Conservation (phyloP, 2,797 vertebrate genomes). For the Chromobotia macracanthus region DNA sequence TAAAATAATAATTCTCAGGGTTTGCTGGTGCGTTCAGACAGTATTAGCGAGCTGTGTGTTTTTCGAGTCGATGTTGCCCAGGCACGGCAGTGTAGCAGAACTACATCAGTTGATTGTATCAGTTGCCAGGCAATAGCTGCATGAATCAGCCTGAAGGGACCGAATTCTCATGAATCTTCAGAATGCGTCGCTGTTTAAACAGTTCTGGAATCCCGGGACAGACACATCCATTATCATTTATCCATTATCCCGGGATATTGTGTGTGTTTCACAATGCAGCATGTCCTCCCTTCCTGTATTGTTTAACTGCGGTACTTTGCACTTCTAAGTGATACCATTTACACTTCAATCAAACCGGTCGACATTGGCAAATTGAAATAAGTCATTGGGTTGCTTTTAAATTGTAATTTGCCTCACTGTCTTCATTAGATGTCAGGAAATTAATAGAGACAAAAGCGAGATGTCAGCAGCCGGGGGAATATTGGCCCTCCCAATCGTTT, state of each 20-base stretch:
- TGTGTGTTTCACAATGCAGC: background rate
- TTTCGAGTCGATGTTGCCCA: background rate
- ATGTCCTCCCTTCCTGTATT: background rate
- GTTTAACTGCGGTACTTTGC: conserved; percentile 21
- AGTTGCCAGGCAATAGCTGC: conserved; percentile 12
- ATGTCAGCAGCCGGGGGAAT: conserved; percentile 24
- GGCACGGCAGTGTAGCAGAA: conserved; percentile 1
- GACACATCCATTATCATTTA: background rate
- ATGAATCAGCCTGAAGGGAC: conserved; percentile 34
- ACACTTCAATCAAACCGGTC: conserved; percentile 27
- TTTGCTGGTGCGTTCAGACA: background rate
- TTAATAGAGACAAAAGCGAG: conserved; percentile 26
- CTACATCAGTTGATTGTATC: conserved; percentile 34
- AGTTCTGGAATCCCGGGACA: background rate
- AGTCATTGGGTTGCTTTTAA: conserved; percentile 35
- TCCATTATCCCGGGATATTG: background rate
- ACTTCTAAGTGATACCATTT: conserved; percentile 10
- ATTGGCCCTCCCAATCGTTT: conserved; percentile 10
- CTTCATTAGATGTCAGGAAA: conserved; percentile 33
- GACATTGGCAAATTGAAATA: conserved; percentile 32
- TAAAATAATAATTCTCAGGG: conserved; percentile 3
- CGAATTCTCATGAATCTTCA: conserved; percentile 3
- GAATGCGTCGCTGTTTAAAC: conserved; percentile 23
- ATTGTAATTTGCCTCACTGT: conserved; percentile 17
- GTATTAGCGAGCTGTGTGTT: background rate